These are phyloP conservation scores for Apamea epomidion DNA, from an alignment of 2,888 invertebrate species.

Conservation along the genomic window DNA sequence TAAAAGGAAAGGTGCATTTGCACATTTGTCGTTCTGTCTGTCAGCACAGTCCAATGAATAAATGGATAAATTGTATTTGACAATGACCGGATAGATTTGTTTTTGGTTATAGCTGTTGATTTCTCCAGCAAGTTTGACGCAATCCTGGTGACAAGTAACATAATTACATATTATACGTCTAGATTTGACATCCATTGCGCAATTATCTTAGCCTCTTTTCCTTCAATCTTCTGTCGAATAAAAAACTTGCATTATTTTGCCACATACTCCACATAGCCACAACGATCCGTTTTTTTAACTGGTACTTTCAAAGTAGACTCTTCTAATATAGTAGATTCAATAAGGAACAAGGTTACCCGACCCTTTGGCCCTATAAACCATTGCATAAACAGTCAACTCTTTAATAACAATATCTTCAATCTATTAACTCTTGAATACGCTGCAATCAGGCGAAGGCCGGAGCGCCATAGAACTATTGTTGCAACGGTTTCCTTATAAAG, in stretches of 20 bases:
- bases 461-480: slow-evolving; percentile 33
- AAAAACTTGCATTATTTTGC: background rate
- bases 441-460: slow-evolving; percentile 56
- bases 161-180: background rate
- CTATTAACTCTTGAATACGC: slow-evolving; percentile 36
- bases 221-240: background rate
- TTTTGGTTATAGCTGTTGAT: slow-evolving; percentile 10
- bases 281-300: no score
- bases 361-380: slow-evolving; percentile 21
- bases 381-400: slow-evolving; percentile 41
- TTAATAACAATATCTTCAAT: slow-evolving; percentile 53
- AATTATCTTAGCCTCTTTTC: background rate
- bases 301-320: background rate
- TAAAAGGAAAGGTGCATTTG: slow-evolving; percentile 45
- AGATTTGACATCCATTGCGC: background rate
- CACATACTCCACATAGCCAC: background rate
- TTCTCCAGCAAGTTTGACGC: slow-evolving; percentile 3
- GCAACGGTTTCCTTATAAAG: slow-evolving; percentile 58
- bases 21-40: slow-evolving; percentile 24
- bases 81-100: slow-evolving; percentile 3
- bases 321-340: slow-evolving; percentile 6
- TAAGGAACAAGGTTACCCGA: slow-evolving; percentile 6
- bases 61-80: slow-evolving; percentile 20
- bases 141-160: slow-evolving; percentile 16
- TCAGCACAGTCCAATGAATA: slow-evolving; percentile 20